Conservation (phyloP, 2,113 vertebrate genomes). For the Thryonomys swinderianus region DNA sequence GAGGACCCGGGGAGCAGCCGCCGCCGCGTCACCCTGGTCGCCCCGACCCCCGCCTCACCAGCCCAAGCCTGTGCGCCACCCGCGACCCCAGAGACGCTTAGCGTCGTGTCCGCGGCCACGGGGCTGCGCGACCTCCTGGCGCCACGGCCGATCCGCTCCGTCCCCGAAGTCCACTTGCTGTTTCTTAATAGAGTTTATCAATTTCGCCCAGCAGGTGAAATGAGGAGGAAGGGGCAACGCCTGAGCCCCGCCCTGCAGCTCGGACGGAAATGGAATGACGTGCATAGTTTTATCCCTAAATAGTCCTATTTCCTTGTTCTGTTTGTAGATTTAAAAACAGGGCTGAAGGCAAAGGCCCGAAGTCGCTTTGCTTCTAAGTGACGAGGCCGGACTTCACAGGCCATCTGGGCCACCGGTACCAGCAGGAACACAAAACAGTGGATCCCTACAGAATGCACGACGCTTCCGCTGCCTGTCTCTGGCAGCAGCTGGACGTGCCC, state of each 20-base stretch:
- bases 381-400: background rate
- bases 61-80: background rate
- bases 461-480: background rate
- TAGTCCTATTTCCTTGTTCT: background rate
- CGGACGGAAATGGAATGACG: background rate
- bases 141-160: background rate
- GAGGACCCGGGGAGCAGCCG: background rate
- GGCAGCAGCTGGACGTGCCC: background rate
- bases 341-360: background rate
- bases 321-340: background rate
- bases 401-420: background rate
- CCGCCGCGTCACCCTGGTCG: too few species aligned
- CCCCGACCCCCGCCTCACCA: background rate
- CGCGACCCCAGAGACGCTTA: background rate
- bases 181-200: background rate
- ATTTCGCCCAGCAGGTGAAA: background rate
- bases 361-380: background rate
- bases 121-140: too few species aligned
- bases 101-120: background rate
- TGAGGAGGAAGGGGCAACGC: background rate
- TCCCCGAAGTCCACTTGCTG: background rate
- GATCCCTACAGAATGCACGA: background rate
- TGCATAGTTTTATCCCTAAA: background rate
- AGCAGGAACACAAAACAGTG: background rate
- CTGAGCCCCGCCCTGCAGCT: background rate